Evolutionary conservation across 2,113 vertebrate genomes (phyloP), one percentile per base, ranked within the genome.

Genomic region (Sturnira hondurensis): DNA sequence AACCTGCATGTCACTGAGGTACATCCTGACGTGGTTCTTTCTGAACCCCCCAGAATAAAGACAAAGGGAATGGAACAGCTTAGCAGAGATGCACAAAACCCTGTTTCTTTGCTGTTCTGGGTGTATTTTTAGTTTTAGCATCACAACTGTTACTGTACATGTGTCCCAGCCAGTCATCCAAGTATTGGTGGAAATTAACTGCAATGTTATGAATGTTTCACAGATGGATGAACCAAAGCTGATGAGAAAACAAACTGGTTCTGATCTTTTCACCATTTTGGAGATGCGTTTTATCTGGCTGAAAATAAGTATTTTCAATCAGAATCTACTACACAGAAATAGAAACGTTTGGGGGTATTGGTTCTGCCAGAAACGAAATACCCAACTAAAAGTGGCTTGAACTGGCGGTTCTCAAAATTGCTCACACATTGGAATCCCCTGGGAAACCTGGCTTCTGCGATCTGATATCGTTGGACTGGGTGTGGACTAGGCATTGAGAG

Each of bases 161-260:
- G 87, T 94, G 76, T 95, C 76, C 52, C 86, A 87, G 81, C 41
- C 90, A 91, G 81, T 80, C 86, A 95, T 85, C 92, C 90, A 96
- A 95, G 92, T 87, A 82, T 92, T 89, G 95, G 91, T 92, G 78
- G 88, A 88, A 96, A 96, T 96, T 78, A 97, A 95, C 73, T 96
- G 67, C 81, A 91, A 45, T 95, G 94, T 92, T 96, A 92, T 63
- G 90, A 93, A 94, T 90, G 77, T 93, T 97, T 91, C 91, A 94
- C 95, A 97, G 96, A 90, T 81, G 77, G 87, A 73, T 86, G 70
- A 97, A 86, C 47, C 54, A 93, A 93, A 96, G 85, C 92, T 88
- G 87, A 86, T 83, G 82, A 90, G 81, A 94, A 95, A 95, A 94
- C 54, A 91, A 96, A 89, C 82, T 77, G 74, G 41, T 81, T 95